These are phyloP conservation scores for Taxidea taxus DNA, from an alignment of 2,113 vertebrate species.

Conservation along the genomic window DNA sequence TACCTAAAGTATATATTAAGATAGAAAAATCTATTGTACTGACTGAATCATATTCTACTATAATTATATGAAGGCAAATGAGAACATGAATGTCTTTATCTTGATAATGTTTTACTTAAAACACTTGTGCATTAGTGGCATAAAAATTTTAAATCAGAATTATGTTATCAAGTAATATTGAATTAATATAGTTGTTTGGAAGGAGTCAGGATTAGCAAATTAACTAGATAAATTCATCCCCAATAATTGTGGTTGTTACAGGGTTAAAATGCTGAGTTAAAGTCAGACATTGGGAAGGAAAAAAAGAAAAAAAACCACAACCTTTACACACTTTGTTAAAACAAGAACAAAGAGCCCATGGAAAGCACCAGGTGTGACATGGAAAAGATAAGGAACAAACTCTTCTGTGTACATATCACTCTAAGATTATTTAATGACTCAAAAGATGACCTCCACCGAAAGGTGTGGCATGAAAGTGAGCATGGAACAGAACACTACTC, in stretches of 20 bases:
- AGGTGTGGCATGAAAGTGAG: conserved; percentile 78
- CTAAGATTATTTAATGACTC: conserved; percentile 79
- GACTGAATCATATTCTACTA: neutral
- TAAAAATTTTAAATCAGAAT: neutral
- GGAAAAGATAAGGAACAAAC: conserved; percentile 85
- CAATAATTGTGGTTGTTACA: conserved; percentile 35
- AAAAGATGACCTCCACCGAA: conserved; percentile 72
- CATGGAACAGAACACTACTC: conserved; percentile 76
- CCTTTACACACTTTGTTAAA: conserved; percentile 81
- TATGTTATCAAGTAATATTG: neutral
- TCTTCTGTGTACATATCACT: conserved; percentile 82
- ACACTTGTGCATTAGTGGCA: neutral
- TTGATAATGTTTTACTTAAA: neutral
- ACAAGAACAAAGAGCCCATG: conserved; percentile 86
- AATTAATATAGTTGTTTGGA: conserved; percentile 21
- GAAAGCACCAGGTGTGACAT: conserved; percentile 83
- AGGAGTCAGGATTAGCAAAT: neutral
- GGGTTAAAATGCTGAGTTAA: conserved; percentile 76
- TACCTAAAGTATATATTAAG: neutral
- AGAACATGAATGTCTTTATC: neutral
- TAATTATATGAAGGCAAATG: neutral
- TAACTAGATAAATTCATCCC: neutral
- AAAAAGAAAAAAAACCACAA: neutral
- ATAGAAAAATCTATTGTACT: neutral
- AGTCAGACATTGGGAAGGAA: conserved; percentile 68